phyloP scores from a whole-genome alignment of 2,888 invertebrate genomes.

The Notodonta dromedarius region DNA sequence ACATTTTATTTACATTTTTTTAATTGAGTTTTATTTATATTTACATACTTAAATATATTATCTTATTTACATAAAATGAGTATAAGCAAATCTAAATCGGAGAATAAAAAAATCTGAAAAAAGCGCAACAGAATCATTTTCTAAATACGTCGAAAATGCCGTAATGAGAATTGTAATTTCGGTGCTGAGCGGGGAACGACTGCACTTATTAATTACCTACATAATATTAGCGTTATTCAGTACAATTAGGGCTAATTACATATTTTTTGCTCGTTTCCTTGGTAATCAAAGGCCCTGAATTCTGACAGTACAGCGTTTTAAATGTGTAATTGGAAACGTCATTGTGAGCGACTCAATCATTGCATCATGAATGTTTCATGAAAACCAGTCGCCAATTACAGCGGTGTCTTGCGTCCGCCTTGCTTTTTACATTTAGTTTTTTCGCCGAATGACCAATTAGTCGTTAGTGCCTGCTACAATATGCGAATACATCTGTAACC shows the following conservation, averaged over 20 bases:
- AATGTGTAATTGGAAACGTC: slow-evolving; percentile 52
- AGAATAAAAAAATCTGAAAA: not conserved
- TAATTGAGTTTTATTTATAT: slow-evolving; percentile 6
- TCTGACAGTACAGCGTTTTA: slow-evolving; percentile 47
- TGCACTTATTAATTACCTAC: not conserved
- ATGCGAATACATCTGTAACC: slow-evolving; percentile 1
- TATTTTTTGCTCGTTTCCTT: slow-evolving; percentile 5
- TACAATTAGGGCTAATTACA: not conserved
- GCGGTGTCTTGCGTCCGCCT: slow-evolving; percentile 43
- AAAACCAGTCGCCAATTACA: slow-evolving; percentile 66
- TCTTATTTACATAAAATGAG: too few species aligned
- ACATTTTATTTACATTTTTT: slow-evolving; percentile 53
- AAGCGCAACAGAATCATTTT: not conserved
- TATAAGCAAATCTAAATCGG: too few species aligned
- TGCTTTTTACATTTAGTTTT: slow-evolving; percentile 45
- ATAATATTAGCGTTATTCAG: not conserved
- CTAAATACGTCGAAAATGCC: not conserved
- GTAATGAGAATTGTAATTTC: not conserved
- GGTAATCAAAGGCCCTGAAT: slow-evolving; percentile 37
- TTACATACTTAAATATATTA: slow-evolving; percentile 12
- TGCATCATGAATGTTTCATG: slow-evolving; percentile 74
- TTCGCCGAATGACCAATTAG: slow-evolving; percentile 64
- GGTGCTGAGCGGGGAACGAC: not conserved
- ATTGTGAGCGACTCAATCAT: slow-evolving; percentile 68
- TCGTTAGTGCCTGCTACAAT: slow-evolving; percentile 51